Evolutionary conservation across 2,888 invertebrate species (phyloP).

Genomic region (Salticus scenicus): DNA sequence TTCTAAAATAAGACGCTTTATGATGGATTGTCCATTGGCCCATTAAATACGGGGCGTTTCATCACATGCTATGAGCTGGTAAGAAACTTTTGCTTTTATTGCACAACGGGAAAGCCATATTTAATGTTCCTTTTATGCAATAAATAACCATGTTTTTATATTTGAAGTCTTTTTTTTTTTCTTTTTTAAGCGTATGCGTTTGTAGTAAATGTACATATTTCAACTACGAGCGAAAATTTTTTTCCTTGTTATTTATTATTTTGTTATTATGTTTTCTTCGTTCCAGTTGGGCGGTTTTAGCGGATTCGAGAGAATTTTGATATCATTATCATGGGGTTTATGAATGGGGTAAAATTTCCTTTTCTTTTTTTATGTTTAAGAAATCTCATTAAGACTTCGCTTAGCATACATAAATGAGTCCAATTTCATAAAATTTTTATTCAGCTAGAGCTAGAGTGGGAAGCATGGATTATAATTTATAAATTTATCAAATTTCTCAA

Average conservation of each 20-base stretch:
- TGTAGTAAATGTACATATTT: slow-evolving; percentile 39
- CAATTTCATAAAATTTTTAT: too few relatives aligned
- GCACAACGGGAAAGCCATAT: slow-evolving; percentile 19
- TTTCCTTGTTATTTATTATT: slow-evolving; percentile 9
- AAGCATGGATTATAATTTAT: too few relatives aligned
- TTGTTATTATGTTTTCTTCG: slow-evolving; percentile 19
- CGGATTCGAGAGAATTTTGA: slow-evolving; percentile 48
- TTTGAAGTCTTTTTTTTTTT: slow-evolving; percentile 22
- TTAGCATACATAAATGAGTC: not conserved
- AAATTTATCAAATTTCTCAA: too few relatives aligned
- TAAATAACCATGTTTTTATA: slow-evolving; percentile 57
- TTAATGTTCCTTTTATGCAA: slow-evolving; percentile 40
- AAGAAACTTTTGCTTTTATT: slow-evolving; percentile 57
- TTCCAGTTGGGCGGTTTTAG: slow-evolving; percentile 36
- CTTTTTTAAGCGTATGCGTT: slow-evolving; percentile 27
- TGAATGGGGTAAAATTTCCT: not conserved
- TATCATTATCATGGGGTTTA: slow-evolving; percentile 35
- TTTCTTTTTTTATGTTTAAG: not conserved
- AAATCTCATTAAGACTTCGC: slow-evolving; percentile 1
- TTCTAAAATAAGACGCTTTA: slow-evolving; percentile 30
- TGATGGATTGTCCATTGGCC: slow-evolving; percentile 56
- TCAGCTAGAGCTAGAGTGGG: too few relatives aligned
- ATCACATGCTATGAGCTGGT: slow-evolving; percentile 40
- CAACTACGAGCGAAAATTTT: slow-evolving; percentile 1
- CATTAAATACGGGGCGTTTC: slow-evolving; percentile 62